Conservation (phyloP, 2,888 invertebrate genomes). For the Willowsia nigromaculata region DNA sequence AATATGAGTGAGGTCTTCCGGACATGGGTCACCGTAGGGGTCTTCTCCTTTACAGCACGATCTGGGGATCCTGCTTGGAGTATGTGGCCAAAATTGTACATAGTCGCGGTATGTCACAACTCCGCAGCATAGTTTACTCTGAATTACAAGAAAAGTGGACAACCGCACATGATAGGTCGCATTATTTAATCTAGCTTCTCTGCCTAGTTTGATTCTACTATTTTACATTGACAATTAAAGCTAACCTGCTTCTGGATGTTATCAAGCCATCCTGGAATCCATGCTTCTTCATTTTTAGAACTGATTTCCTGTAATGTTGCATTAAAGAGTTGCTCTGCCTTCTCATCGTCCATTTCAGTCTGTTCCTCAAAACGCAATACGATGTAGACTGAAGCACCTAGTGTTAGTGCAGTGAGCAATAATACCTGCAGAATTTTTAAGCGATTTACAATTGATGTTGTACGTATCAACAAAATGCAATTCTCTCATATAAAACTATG, state of each 20-base stretch:
- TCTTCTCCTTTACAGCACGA: constrained; percentile 72
- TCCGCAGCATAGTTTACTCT: constrained; percentile 74
- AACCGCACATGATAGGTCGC: not conserved
- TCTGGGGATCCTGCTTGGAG: constrained; percentile 42
- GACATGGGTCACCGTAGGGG: constrained; percentile 8
- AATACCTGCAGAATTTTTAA: constrained; percentile 34
- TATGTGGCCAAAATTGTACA: constrained; percentile 67
- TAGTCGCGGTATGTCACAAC: constrained; percentile 68
- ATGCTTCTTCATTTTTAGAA: not conserved
- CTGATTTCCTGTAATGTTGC: not conserved
- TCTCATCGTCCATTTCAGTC: constrained; percentile 24
- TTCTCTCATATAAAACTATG: too few species aligned
- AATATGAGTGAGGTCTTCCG: constrained; percentile 47
- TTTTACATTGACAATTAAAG: not conserved
- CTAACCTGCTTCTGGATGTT: constrained; percentile 69
- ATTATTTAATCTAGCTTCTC: too few species aligned
- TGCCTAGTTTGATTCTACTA: too few species aligned
- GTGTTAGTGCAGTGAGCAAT: not conserved
- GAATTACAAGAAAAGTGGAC: not conserved
- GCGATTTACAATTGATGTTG: too few species aligned
- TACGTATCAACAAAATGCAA: too few species aligned
- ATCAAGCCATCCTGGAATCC: constrained; percentile 73
- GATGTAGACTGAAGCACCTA: constrained; percentile 48
- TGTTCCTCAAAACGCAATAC: constrained; percentile 27
- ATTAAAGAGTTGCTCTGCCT: constrained; percentile 17